Conservation (phyloP, 2,888 invertebrate species). For the Physocephala rufipes region DNA sequence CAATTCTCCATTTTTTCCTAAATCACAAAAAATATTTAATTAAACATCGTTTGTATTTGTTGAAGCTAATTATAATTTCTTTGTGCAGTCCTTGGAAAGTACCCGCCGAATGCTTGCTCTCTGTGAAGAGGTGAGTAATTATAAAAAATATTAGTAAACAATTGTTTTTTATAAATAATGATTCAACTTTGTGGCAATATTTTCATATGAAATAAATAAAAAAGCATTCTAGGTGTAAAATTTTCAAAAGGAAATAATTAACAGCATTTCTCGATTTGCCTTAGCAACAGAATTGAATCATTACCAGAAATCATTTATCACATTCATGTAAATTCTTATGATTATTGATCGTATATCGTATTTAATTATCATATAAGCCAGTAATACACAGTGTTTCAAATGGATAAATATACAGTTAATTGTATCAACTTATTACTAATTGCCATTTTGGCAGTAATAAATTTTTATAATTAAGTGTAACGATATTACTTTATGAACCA, state of each 20-base stretch:
- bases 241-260: neutral
- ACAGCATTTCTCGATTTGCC: neutral
- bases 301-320: neutral
- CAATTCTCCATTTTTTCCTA: no score
- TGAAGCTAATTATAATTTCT: slow-evolving; percentile 6
- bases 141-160: neutral
- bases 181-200: slow-evolving; percentile 7
- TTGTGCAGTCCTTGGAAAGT: slow-evolving; percentile 81
- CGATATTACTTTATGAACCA: neutral
- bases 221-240: no score
- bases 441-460: neutral
- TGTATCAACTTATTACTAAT: slow-evolving; percentile 23
- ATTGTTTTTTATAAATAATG: neutral
- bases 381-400: slow-evolving; percentile 36
- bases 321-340: neutral
- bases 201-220: no score
- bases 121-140: slow-evolving; percentile 77
- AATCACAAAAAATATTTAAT: no score
- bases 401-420: slow-evolving; percentile 26
- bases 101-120: slow-evolving; percentile 91
- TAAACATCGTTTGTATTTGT: neutral
- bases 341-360: neutral
- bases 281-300: neutral
- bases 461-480: slow-evolving; percentile 18
- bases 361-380: slow-evolving; percentile 13